phyloP scores from a whole-genome alignment of 2,888 invertebrate genomes.

The Meteorus colon region DNA sequence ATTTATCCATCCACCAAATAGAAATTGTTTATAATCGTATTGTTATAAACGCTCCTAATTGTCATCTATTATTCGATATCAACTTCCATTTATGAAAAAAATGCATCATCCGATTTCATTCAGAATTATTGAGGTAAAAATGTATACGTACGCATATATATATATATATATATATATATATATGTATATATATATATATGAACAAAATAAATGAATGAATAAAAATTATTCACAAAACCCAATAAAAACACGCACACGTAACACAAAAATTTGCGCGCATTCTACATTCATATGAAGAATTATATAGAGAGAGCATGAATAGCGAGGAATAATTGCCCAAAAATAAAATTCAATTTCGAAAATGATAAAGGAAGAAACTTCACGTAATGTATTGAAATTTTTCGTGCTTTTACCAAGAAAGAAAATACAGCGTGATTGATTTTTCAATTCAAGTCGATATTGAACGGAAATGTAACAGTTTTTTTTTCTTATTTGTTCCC shows the following conservation, averaged over 20 bases:
- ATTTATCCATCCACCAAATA: neutral
- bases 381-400: too few relatives aligned
- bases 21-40: neutral
- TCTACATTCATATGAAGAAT: neutral
- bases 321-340: too few relatives aligned
- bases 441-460: too few relatives aligned
- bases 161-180: neutral
- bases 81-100: neutral
- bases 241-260: constrained; percentile 43
- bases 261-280: constrained; percentile 3
- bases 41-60: neutral
- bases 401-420: too few relatives aligned
- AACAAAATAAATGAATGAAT: constrained; percentile 6
- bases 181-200: constrained; percentile 11
- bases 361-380: too few relatives aligned
- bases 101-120: neutral
- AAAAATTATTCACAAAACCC: neutral
- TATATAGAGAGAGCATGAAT: neutral
- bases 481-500: too few relatives aligned
- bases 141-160: neutral
- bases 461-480: too few relatives aligned
- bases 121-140: neutral
- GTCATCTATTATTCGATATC: neutral
- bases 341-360: too few relatives aligned
- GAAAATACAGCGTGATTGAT: too few relatives aligned